Evolutionary conservation across 2,888 invertebrate species (phyloP).

Genomic region (Merodon equestris): DNA sequence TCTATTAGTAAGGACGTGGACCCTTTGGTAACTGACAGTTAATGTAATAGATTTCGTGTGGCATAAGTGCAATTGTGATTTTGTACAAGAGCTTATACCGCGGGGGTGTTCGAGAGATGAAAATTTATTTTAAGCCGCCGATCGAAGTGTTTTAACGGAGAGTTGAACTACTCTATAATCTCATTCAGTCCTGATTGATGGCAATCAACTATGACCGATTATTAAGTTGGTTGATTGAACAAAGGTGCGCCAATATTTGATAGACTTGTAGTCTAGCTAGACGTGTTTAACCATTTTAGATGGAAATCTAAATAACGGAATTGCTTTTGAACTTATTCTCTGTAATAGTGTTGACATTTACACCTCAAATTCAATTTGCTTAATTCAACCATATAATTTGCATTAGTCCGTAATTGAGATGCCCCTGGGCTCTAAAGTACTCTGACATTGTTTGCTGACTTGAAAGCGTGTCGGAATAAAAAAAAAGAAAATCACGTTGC

Average conservation of each 20-base stretch:
- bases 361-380: constrained; percentile 62
- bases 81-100: too few relatives aligned
- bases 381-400: constrained; percentile 33
- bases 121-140: too few relatives aligned
- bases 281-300: too few relatives aligned
- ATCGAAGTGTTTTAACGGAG: too few relatives aligned
- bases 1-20: too few relatives aligned
- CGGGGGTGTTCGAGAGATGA: too few relatives aligned
- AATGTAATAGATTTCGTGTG: constrained; percentile 6
- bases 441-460: constrained; percentile 35
- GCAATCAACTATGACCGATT: constrained; percentile 27
- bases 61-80: too few relatives aligned
- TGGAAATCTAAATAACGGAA: constrained; percentile 47
- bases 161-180: too few relatives aligned
- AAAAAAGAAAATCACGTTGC: constrained; percentile 13
- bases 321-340: constrained; percentile 45
- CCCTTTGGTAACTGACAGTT: too few relatives aligned
- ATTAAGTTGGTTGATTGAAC: constrained; percentile 37
- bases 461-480: constrained; percentile 15
- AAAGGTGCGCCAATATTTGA: constrained; percentile 60
- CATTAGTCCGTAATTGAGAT: constrained; percentile 15
- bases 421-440: constrained; percentile 1
- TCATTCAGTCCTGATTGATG: constrained; percentile 30
- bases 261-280: constrained; percentile 56
- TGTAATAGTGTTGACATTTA: constrained; percentile 52